A percentile compares a stretch with the other conserved stretches of the same genome.
Conservation (phyloP, 2,797 vertebrate genomes). For the Phrynocephalus forsythii region DNA sequence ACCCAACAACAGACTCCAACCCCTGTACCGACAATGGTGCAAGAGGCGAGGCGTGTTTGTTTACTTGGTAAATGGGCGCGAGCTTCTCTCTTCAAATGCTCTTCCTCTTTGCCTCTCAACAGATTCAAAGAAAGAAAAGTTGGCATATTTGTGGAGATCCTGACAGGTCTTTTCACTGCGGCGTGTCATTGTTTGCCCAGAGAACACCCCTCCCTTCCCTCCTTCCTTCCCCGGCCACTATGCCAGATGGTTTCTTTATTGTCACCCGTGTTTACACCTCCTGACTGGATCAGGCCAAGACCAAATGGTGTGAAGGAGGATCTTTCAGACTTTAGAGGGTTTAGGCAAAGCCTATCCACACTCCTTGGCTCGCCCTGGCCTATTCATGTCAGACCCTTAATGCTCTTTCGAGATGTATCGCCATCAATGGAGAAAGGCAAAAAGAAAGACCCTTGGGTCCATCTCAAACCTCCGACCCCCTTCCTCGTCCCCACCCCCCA, state of each 20-base stretch:
- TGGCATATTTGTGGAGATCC: slow-evolving; percentile 97
- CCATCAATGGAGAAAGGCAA: slow-evolving; percentile 67
- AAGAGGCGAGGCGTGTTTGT: background rate
- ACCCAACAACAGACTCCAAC: too few relatives aligned
- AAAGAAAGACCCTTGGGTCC: slow-evolving; percentile 45
- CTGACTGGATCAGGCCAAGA: slow-evolving; percentile 90
- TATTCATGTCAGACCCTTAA: slow-evolving; percentile 75
- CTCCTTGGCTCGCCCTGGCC: slow-evolving; percentile 71
- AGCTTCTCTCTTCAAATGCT: slow-evolving; percentile 59
- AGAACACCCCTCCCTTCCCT: slow-evolving; percentile 56
- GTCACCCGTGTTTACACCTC: slow-evolving; percentile 97
- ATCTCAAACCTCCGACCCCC: background rate
- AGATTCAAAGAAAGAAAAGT: slow-evolving; percentile 75
- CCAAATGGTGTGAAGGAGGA: slow-evolving; percentile 95
- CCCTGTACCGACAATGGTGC: too few relatives aligned
- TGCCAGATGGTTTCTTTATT: slow-evolving; percentile 98
- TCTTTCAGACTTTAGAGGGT: slow-evolving; percentile 95
- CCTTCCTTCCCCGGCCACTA: slow-evolving; percentile 79
- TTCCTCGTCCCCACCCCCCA: accelerated
- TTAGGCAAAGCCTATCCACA: slow-evolving; percentile 87
- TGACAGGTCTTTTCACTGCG: slow-evolving; percentile 96
- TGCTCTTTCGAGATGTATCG: slow-evolving; percentile 69
- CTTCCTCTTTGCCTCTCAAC: slow-evolving; percentile 77
- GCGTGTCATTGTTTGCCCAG: slow-evolving; percentile 96
- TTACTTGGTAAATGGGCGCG: slow-evolving; percentile 50